Conservation (phyloP, 2,888 invertebrate species). For the Crematogaster levior region DNA sequence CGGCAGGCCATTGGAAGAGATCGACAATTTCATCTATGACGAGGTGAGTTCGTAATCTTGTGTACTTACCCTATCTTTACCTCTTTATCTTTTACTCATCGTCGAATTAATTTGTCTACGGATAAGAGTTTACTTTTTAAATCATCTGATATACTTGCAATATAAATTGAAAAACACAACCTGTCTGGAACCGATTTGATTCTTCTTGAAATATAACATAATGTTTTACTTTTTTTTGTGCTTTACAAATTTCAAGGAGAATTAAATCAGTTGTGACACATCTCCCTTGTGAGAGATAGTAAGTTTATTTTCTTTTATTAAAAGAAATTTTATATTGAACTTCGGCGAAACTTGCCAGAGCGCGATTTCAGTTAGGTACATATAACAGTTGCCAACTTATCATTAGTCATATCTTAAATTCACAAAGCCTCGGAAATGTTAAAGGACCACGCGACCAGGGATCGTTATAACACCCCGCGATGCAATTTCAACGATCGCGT, state of each 20-base stretch:
- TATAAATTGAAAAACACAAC: too few relatives aligned
- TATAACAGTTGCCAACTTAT: neutral
- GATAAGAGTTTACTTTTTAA: too few relatives aligned
- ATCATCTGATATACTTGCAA: too few relatives aligned
- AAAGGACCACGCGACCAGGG: conserved; percentile 30
- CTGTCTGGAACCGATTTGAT: too few relatives aligned
- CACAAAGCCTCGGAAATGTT: conserved; percentile 31
- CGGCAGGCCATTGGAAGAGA: conserved; percentile 97
- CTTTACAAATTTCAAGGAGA: neutral
- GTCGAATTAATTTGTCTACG: neutral
- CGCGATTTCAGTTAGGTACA: conserved; percentile 9
- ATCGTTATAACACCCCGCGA: conserved; percentile 33
- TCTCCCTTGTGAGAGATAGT: neutral
- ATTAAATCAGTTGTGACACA: neutral
- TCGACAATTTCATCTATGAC: conserved; percentile 98
- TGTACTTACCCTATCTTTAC: neutral
- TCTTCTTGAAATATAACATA: neutral
- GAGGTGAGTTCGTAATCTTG: conserved; percentile 89
- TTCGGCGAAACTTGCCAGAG: conserved; percentile 3
- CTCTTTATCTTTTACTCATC: neutral
- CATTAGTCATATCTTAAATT: conserved; percentile 29
- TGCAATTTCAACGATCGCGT: conserved; percentile 23
- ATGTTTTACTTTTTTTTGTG: neutral
- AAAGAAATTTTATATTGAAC: neutral
- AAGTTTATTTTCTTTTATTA: neutral